A percentile compares a stretch with the other conserved stretches of the same genome.
Conservation (phyloP, 2,888 invertebrate species). For the Argyresthia albistria region DNA sequence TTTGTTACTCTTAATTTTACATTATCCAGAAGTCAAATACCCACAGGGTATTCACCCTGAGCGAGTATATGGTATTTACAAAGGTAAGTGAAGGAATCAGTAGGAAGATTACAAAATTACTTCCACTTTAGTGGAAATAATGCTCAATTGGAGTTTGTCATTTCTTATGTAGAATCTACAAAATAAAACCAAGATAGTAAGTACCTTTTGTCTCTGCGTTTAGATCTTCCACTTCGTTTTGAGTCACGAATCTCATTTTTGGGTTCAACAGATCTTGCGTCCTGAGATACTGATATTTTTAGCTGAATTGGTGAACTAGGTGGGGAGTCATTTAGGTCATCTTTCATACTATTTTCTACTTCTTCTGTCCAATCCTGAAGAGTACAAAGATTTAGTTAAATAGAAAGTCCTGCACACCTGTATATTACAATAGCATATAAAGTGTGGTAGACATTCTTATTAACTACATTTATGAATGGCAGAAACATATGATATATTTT, state of each 20-base stretch:
- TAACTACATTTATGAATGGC: too few relatives aligned
- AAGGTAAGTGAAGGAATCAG: too few relatives aligned
- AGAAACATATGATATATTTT: too few relatives aligned
- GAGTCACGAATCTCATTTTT: constrained; percentile 34
- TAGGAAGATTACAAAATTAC: too few relatives aligned
- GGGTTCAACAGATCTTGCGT: constrained; percentile 25
- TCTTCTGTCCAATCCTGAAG: constrained; percentile 66
- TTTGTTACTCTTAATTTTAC: too few relatives aligned
- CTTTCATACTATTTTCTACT: constrained; percentile 62
- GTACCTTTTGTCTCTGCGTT: constrained; percentile 58
- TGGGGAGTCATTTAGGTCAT: constrained; percentile 48
- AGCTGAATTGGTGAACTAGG: constrained; percentile 38
- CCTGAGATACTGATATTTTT: constrained; percentile 27
- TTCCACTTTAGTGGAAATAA: too few relatives aligned
- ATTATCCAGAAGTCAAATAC: too few relatives aligned
- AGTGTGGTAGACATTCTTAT: too few relatives aligned
- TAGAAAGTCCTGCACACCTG: not conserved
- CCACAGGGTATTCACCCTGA: too few relatives aligned
- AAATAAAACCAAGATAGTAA: constrained; percentile 7
- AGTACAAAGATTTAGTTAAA: not conserved
- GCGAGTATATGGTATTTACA: too few relatives aligned
- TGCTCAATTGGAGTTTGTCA: too few relatives aligned
- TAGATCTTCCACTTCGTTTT: constrained; percentile 44
- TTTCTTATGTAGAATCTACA: too few relatives aligned
- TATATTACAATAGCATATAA: not conserved